phyloP scores from a whole-genome alignment of 2,797 vertebrate genomes.

The Malacoctenus gilli region DNA sequence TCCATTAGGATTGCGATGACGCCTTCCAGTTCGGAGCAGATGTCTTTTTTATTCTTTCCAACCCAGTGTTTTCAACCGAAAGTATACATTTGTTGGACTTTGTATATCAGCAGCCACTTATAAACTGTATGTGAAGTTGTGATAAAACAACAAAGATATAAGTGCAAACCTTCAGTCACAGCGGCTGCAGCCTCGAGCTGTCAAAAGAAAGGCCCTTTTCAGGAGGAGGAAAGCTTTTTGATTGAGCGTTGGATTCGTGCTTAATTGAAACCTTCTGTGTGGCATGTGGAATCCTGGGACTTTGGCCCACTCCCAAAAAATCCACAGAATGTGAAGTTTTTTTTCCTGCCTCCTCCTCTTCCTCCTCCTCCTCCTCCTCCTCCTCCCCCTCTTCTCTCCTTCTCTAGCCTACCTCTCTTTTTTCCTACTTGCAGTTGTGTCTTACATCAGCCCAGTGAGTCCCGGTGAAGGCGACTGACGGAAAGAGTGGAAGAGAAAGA shows the following conservation, averaged over 20 bases:
- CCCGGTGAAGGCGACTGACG: constrained; percentile 57
- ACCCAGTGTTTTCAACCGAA: too few relatives aligned
- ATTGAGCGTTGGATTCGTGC: constrained; percentile 83
- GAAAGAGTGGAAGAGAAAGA: constrained; percentile 34
- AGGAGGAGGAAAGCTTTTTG: constrained; percentile 76
- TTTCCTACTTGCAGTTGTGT: constrained; percentile 79
- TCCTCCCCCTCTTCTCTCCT: constrained; percentile 18
- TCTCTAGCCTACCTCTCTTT: constrained; percentile 11
- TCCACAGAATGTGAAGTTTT: constrained; percentile 89
- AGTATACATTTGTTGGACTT: too few relatives aligned
- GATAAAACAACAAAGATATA: constrained; percentile 24
- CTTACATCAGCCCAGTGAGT: constrained; percentile 92
- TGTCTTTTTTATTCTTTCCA: too few relatives aligned
- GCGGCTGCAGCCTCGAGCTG: constrained; percentile 75
- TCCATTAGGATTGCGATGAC: too few relatives aligned
- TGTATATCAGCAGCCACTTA: too few relatives aligned
- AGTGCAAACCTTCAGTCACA: constrained; percentile 81
- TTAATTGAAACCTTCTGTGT: constrained; percentile 99
- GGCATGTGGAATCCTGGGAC: constrained; percentile 92
- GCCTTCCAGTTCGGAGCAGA: too few relatives aligned
- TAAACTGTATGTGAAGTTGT: too few relatives aligned
- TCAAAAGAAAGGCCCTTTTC: constrained; percentile 83
- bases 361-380: constrained; percentile 14
- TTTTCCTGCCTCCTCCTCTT: constrained; percentile 28
- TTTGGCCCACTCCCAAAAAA: constrained; percentile 92